Conservation (phyloP, 2,888 invertebrate species). For the Cancer borealis region DNA sequence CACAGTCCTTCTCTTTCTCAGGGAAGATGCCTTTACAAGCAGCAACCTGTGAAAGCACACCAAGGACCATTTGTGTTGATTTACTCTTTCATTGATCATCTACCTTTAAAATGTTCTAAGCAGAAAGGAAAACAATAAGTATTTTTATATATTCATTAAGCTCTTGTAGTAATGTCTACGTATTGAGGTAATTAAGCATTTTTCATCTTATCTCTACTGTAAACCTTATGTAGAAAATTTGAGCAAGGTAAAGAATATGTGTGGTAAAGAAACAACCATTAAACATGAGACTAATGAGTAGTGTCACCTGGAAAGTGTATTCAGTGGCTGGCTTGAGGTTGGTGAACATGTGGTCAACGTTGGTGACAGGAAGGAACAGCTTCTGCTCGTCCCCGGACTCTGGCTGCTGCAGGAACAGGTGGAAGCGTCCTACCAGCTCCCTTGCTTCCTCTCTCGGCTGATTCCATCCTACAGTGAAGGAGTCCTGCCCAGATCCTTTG, state of each 20-base stretch:
- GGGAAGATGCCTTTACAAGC: conserved; percentile 69
- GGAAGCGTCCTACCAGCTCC: conserved; percentile 69
- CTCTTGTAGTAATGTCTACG: no score
- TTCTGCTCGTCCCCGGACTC: conserved; percentile 70
- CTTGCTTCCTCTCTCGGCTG: conserved; percentile 64
- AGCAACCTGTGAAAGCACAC: conserved; percentile 52
- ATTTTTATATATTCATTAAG: no score
- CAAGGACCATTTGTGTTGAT: background rate
- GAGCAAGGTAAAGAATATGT: background rate
- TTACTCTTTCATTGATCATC: no score
- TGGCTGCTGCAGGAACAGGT: conserved; percentile 71
- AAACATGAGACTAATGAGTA: no score
- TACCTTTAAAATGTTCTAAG: no score
- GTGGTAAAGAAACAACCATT: no score
- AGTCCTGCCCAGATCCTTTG: conserved; percentile 86
- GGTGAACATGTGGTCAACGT: conserved; percentile 71
- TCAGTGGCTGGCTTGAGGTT: conserved; percentile 73
- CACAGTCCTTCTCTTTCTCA: conserved; percentile 66
- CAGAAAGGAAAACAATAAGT: no score
- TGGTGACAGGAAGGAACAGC: conserved; percentile 56
- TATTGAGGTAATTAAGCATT: no score
- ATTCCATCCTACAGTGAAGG: conserved; percentile 91
- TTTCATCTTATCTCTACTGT: no score
- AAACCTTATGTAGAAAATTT: background rate
- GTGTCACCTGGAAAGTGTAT: conserved; percentile 74